Conservation (phyloP, 37 sponge, comb jelly and placozoan genomes). For the Bolinopsis microptera region DNA sequence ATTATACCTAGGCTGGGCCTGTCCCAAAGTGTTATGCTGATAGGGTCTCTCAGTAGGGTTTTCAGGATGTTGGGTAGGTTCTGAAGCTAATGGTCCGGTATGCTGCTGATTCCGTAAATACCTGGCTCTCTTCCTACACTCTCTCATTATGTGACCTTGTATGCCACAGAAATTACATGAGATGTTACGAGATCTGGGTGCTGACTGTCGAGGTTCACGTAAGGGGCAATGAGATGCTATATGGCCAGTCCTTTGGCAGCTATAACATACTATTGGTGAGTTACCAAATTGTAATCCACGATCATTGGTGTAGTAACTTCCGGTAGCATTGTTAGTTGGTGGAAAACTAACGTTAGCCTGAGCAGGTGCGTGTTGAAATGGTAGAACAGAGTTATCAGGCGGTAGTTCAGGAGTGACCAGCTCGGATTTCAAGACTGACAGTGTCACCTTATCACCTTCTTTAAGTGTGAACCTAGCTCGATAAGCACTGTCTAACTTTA, state of each 20-base stretch:
- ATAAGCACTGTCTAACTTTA: neutral
- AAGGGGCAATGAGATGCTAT: neutral
- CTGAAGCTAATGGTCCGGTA: no score
- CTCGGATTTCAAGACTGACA: neutral
- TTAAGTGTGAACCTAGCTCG: neutral
- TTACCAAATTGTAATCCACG: neutral
- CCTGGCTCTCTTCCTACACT: neutral
- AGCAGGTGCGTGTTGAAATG: neutral
- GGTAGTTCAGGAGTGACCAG: neutral
- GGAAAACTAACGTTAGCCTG: neutral
- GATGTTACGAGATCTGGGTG: neutral
- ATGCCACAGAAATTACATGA: neutral
- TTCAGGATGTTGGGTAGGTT: no score
- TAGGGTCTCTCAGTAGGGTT: no score
- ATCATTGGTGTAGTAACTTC: neutral
- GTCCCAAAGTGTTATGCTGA: no score
- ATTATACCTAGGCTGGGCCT: no score
- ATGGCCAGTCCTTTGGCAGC: constrained; percentile 11
- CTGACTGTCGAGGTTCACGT: neutral
- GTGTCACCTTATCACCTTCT: neutral
- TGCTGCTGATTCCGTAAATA: neutral
- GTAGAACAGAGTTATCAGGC: neutral
- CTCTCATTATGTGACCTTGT: neutral
- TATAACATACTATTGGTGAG: neutral
- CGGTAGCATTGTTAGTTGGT: neutral